Conservation (phyloP, 2,888 invertebrate species). For the Drosophila bunnanda region DNA sequence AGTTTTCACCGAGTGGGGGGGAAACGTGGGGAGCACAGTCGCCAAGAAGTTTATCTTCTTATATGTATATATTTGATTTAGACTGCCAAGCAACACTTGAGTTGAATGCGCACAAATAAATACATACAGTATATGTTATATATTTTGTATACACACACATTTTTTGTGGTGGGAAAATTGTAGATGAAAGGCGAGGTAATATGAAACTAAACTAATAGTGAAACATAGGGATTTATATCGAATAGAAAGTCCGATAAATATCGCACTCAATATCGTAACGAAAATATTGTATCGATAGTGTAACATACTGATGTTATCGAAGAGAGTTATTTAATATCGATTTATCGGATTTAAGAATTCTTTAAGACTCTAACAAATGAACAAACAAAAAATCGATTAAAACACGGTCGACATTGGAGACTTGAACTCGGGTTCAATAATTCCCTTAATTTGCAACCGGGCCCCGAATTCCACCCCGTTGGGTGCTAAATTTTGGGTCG, state of each 20-base stretch:
- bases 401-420: conserved; percentile 9
- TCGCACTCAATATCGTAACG: no score
- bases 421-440: conserved; percentile 21
- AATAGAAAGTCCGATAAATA: no score
- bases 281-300: no score
- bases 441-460: conserved; percentile 26
- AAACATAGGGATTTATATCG: background rate
- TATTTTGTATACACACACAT: conserved; percentile 5
- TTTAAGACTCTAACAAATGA: no score
- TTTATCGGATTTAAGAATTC: no score
- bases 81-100: conserved; percentile 52
- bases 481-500: conserved; percentile 64
- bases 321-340: no score
- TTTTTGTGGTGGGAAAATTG: background rate
- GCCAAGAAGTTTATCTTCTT: conserved; percentile 36
- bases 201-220: background rate
- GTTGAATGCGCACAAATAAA: conserved; percentile 35
- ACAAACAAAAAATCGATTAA: background rate
- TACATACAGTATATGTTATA: conserved; percentile 10
- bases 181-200: background rate
- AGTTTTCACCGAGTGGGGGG: conserved; percentile 7
- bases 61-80: conserved; percentile 44
- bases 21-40: conserved; percentile 15
- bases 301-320: no score
- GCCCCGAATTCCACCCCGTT: conserved; percentile 8